A percentile compares a stretch with the other conserved stretches of the same genome.
These are phyloP conservation scores for Trissolcus japonicus DNA, from an alignment of 2,888 invertebrate species.

Conservation along the genomic window DNA sequence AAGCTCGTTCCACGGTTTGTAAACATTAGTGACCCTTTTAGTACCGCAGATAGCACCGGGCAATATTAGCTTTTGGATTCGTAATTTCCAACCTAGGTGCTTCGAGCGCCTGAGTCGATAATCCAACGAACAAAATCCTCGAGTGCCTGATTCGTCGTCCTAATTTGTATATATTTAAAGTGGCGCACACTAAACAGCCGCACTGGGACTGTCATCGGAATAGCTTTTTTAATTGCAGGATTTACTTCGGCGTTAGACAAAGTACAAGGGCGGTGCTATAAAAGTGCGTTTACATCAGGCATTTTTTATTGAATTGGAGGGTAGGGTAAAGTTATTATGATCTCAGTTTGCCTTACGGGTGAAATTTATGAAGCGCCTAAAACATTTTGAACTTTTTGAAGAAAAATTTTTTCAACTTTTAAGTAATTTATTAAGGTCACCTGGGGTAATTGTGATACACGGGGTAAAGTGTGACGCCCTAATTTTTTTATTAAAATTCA, in stretches of 20 bases:
- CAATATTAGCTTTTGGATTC: constrained; percentile 39
- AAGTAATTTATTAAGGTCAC: too few relatives aligned
- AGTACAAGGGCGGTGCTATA: constrained; percentile 20
- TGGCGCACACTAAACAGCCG: constrained; percentile 65
- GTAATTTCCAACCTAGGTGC: constrained; percentile 45
- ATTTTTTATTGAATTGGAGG: too few relatives aligned
- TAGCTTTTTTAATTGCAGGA: constrained; percentile 75
- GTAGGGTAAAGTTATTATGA: too few relatives aligned
- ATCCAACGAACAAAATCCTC: constrained; percentile 48
- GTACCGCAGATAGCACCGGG: constrained; percentile 20
- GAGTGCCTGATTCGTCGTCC: constrained; percentile 36
- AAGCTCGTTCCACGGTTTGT: constrained; percentile 14
- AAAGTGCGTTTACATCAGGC: constrained; percentile 4
- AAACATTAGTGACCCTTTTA: constrained; percentile 49
- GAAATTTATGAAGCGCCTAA: too few relatives aligned
- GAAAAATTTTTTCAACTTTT: too few relatives aligned
- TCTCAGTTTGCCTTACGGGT: too few relatives aligned
- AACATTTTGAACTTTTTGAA: too few relatives aligned
- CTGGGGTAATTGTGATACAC: too few relatives aligned
- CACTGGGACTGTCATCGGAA: constrained; percentile 74
- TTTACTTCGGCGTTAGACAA: constrained; percentile 73
- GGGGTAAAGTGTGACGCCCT: too few relatives aligned
- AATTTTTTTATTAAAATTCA: too few relatives aligned
- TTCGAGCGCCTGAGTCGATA: constrained; percentile 32
- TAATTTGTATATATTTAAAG: constrained; percentile 59